Evolutionary conservation across 2,888 invertebrate genomes (phyloP).

Genomic region (Aleiodes alternator): DNA sequence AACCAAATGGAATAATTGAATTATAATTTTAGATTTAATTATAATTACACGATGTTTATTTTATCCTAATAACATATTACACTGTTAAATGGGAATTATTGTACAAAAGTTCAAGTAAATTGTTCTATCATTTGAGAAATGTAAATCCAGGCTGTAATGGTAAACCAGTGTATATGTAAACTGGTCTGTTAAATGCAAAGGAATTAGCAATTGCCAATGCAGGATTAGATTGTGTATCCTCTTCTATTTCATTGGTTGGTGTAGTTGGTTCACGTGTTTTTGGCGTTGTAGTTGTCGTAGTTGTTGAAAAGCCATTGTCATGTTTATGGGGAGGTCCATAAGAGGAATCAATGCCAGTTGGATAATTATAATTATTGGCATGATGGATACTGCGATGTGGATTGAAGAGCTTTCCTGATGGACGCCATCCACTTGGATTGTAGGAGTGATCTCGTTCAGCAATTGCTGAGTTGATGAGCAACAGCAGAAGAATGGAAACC

Average conservation of each 20-base stretch:
- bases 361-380: constrained; percentile 55
- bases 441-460: constrained; percentile 55
- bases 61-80: constrained; percentile 12
- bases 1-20: too few relatives aligned
- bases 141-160: constrained; percentile 62
- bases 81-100: background rate
- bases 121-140: constrained; percentile 53
- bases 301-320: constrained; percentile 41
- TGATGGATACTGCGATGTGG: constrained; percentile 52
- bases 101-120: constrained; percentile 3
- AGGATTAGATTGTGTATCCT: constrained; percentile 64
- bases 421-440: constrained; percentile 70
- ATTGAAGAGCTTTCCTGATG: constrained; percentile 66
- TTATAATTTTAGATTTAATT: too few relatives aligned
- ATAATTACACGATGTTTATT: background rate
- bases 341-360: constrained; percentile 26
- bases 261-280: constrained; percentile 62
- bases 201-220: constrained; percentile 72
- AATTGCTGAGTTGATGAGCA: constrained; percentile 36
- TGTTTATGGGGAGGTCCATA: constrained; percentile 50
- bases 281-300: constrained; percentile 63
- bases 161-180: constrained; percentile 69
- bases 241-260: constrained; percentile 38
- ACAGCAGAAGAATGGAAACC: constrained; percentile 10
- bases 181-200: constrained; percentile 71